A percentile compares a stretch with the other conserved stretches of the same genome.
phyloP scores from a whole-genome alignment of 2,113 vertebrate genomes.

The Scomber japonicus region DNA sequence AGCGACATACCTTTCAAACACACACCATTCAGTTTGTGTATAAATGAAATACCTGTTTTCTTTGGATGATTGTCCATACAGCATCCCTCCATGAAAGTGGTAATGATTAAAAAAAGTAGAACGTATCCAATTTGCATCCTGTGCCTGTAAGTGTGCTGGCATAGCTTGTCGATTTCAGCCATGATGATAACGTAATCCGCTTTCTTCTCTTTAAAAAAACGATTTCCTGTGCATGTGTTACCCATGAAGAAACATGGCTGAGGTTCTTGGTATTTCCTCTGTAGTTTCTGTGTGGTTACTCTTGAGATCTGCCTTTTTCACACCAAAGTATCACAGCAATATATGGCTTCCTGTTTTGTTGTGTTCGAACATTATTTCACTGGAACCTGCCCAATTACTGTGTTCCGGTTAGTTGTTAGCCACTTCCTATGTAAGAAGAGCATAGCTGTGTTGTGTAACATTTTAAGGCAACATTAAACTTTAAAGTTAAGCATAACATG shows the following conservation, averaged over 20 bases:
- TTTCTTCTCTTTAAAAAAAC: not conserved
- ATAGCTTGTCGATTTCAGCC: not conserved
- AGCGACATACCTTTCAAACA: not conserved
- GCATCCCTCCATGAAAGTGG: slow-evolving; percentile 41
- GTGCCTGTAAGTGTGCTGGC: not conserved
- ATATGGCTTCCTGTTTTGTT: slow-evolving; percentile 55
- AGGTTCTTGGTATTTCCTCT: slow-evolving; percentile 3
- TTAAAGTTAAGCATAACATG: not conserved
- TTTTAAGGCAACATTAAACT: not conserved
- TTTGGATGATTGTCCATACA: slow-evolving; percentile 14
- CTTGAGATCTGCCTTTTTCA: not conserved
- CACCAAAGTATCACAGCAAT: not conserved
- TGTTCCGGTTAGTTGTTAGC: not conserved
- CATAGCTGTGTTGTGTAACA: no score
- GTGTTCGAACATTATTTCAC: slow-evolving; percentile 5
- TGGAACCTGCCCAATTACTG: not conserved
- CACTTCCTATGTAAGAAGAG: slow-evolving; percentile 46
- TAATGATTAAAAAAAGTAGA: slow-evolving; percentile 27
- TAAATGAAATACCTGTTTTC: slow-evolving; percentile 47
- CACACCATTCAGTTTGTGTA: not conserved
- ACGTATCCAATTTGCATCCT: slow-evolving; percentile 42
- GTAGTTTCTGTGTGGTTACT: no score
- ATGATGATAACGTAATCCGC: not conserved
- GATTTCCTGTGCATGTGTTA: not conserved
- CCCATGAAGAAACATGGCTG: not conserved